Evolutionary conservation across 2,113 vertebrate species (phyloP).

Genomic region (Atrichornis clamosus): DNA sequence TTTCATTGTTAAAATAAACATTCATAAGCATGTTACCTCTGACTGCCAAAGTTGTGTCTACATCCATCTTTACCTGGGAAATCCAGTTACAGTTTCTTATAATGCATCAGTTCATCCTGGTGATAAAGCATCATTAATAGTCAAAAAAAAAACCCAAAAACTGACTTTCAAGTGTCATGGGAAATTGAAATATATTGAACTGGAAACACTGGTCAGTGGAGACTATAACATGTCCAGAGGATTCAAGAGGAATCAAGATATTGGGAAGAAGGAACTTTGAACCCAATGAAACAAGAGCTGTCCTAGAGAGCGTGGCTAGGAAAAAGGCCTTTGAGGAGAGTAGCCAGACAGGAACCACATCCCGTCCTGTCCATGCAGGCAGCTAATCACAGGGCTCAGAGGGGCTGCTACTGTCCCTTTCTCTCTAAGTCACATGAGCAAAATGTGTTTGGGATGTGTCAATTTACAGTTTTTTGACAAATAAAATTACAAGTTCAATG

Average conservation of each 20-base stretch:
- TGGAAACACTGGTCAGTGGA: background rate
- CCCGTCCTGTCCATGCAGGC: background rate
- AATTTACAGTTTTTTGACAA: background rate
- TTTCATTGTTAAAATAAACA: background rate
- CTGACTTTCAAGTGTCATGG: background rate
- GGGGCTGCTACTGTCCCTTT: background rate
- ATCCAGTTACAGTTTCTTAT: background rate
- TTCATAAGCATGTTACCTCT: background rate
- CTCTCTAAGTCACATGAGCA: background rate
- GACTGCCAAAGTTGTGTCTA: background rate
- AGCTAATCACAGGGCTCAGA: background rate
- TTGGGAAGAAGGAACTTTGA: background rate
- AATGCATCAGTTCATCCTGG: background rate
- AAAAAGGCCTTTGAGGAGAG: background rate
- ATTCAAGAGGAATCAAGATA: background rate
- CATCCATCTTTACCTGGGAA: background rate
- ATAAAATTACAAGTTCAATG: background rate
- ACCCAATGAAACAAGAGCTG: background rate
- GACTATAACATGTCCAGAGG: background rate
- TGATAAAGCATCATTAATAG: background rate
- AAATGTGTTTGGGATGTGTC: rapidly evolving
- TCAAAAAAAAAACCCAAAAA: background rate
- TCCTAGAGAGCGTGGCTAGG: background rate
- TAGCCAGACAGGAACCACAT: background rate
- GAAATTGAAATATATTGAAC: background rate